These are phyloP conservation scores for Anas platyrhynchos DNA, from an alignment of 2,113 vertebrate species.

Conservation along the genomic window DNA sequence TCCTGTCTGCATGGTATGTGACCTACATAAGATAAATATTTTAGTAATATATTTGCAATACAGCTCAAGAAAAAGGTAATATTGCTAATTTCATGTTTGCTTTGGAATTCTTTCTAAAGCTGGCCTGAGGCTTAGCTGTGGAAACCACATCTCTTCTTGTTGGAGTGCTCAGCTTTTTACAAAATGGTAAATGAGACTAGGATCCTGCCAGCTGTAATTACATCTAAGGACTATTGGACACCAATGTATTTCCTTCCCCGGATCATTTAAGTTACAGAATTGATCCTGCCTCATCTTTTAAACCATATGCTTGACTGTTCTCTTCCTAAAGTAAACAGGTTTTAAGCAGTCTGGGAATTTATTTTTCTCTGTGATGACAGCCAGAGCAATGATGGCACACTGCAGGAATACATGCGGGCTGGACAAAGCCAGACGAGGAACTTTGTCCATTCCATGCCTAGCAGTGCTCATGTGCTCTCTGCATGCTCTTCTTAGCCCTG, in stretches of 20 bases:
- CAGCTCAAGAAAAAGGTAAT: not conserved
- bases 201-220: not conserved
- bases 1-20: not conserved
- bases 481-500: not conserved
- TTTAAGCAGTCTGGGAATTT: not conserved
- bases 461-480: fast-evolving
- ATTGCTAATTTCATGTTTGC: not conserved
- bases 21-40: not conserved
- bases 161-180: not conserved
- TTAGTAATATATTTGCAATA: not conserved
- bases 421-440: not conserved
- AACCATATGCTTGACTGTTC: not conserved
- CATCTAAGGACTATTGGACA: not conserved
- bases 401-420: not conserved
- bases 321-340: not conserved
- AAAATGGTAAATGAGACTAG: not conserved
- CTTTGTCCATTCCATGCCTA: not conserved
- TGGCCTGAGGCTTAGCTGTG: not conserved
- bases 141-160: not conserved
- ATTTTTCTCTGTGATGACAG: not conserved
- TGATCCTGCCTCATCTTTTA: not conserved
- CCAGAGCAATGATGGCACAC: not conserved
- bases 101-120: not conserved
- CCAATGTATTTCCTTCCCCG: not conserved
- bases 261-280: not conserved